Conservation (phyloP, 2,888 invertebrate species). For the Emmelina monodactyla region DNA sequence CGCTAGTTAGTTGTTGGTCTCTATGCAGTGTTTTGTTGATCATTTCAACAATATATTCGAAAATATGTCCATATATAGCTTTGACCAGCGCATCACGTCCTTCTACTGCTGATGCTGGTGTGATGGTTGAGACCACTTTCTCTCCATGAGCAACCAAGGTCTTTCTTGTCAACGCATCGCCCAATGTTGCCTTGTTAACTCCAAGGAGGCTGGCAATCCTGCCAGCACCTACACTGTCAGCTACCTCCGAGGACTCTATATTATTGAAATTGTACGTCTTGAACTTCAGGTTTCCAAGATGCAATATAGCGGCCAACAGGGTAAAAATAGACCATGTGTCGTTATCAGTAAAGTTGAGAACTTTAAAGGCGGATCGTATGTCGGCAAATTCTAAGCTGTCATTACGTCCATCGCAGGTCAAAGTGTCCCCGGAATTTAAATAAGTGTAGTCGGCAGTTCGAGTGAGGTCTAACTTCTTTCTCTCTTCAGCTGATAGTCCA, state of each 20-base stretch:
- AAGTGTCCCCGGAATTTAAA: slow-evolving; percentile 78
- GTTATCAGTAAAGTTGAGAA: slow-evolving; percentile 83
- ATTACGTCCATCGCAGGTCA: slow-evolving; percentile 82
- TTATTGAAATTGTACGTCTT: slow-evolving; percentile 78
- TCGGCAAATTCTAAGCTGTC: slow-evolving; percentile 88
- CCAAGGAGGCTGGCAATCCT: slow-evolving; percentile 77
- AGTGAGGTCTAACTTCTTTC: slow-evolving; percentile 76
- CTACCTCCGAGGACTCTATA: slow-evolving; percentile 87
- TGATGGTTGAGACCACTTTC: slow-evolving; percentile 77
- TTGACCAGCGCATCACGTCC: slow-evolving; percentile 93
- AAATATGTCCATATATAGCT: slow-evolving; percentile 90
- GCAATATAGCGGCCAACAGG: slow-evolving; percentile 86
- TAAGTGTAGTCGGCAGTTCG: slow-evolving; percentile 81
- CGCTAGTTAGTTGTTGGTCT: slow-evolving; percentile 65
- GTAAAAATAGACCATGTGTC: slow-evolving; percentile 88
- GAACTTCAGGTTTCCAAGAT: slow-evolving; percentile 91
- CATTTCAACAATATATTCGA: slow-evolving; percentile 87
- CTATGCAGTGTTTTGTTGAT: slow-evolving; percentile 87
- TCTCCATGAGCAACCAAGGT: slow-evolving; percentile 88
- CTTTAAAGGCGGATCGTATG: slow-evolving; percentile 91
- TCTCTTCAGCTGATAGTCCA: slow-evolving; percentile 83
- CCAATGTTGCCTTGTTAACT: slow-evolving; percentile 73
- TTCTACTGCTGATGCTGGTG: slow-evolving; percentile 79
- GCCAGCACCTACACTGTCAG: slow-evolving; percentile 72
- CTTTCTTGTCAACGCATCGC: slow-evolving; percentile 83